These are phyloP conservation scores for Agrochola litura DNA, from an alignment of 2,888 invertebrate species.

Conservation along the genomic window DNA sequence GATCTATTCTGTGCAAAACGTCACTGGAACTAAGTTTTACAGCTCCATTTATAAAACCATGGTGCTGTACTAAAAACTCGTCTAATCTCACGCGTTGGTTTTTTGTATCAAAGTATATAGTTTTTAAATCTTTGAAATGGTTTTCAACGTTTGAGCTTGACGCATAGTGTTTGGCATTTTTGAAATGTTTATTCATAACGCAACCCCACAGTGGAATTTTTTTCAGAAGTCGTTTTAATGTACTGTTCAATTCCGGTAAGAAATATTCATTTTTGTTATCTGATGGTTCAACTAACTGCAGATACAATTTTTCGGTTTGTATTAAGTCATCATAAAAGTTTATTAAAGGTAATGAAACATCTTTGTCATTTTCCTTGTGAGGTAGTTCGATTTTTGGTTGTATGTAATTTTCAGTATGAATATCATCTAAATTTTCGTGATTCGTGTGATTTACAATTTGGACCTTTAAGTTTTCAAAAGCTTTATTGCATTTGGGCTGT, in stretches of 20 bases:
- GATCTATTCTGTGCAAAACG: slow-evolving; percentile 25
- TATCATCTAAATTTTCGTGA: too few species aligned
- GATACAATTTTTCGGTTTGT: slow-evolving; percentile 46
- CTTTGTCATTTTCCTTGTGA: slow-evolving; percentile 32
- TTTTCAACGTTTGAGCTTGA: slow-evolving; percentile 53
- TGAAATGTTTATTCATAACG: slow-evolving; percentile 44
- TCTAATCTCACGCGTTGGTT: slow-evolving; percentile 45
- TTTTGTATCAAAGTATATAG: slow-evolving; percentile 42
- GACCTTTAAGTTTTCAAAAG: slow-evolving; percentile 29
- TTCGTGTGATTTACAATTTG: slow-evolving; percentile 18
- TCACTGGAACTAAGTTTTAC: slow-evolving; percentile 43
- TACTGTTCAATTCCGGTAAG: slow-evolving; percentile 38
- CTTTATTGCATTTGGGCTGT: slow-evolving; percentile 31
- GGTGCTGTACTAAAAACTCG: slow-evolving; percentile 48
- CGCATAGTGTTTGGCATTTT: slow-evolving; percentile 33
- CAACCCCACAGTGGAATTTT: slow-evolving; percentile 35
- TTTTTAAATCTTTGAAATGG: slow-evolving; percentile 55
- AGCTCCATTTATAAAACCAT: slow-evolving; percentile 40
- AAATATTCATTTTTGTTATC: slow-evolving; percentile 45
- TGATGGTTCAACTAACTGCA: slow-evolving; percentile 38
- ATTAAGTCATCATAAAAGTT: slow-evolving; percentile 41
- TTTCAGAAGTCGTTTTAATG: slow-evolving; percentile 47
- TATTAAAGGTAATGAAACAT: slow-evolving; percentile 1
- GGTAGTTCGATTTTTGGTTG: slow-evolving; percentile 27
- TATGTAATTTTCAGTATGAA: slow-evolving; percentile 23